Evolutionary conservation across 2,113 vertebrate species (phyloP).

Genomic region (Myiagra hebetior): DNA sequence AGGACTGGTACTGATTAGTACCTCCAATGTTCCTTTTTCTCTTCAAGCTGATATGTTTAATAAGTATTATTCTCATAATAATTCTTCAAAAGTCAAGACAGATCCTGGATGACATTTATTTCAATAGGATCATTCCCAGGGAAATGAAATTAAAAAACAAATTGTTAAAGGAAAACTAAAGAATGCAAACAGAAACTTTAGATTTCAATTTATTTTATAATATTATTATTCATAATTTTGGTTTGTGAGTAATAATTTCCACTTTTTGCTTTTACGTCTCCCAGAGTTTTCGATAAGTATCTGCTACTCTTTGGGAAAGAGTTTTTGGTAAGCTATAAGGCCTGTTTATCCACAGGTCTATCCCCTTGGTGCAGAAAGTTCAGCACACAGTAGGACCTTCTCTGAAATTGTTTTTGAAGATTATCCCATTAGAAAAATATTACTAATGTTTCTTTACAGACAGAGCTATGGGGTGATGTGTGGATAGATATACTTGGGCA

Average conservation of each 20-base stretch:
- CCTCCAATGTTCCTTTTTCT: not conserved
- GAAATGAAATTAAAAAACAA: not conserved
- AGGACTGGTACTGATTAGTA: not conserved
- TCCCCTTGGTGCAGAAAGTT: not conserved
- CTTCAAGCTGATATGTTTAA: not conserved
- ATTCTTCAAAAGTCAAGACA: not conserved
- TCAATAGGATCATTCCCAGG: not conserved
- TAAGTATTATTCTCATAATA: not conserved
- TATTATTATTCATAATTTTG: not conserved
- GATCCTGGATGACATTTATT: not conserved
- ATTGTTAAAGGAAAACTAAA: not conserved
- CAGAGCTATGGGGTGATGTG: rapidly evolving
- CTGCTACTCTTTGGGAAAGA: not conserved
- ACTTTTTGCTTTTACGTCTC: not conserved
- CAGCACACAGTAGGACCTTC: not conserved
- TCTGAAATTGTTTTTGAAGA: not conserved
- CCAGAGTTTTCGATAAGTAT: not conserved
- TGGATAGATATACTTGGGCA: not conserved
- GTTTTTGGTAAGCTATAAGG: not conserved
- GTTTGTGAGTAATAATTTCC: not conserved
- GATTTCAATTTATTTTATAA: not conserved
- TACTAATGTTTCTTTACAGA: not conserved
- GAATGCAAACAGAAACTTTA: not conserved
- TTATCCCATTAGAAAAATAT: not conserved
- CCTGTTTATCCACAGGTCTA: not conserved